Evolutionary conservation across 2,797 vertebrate species (phyloP).

Genomic region (Sebastes steindachneri): DNA sequence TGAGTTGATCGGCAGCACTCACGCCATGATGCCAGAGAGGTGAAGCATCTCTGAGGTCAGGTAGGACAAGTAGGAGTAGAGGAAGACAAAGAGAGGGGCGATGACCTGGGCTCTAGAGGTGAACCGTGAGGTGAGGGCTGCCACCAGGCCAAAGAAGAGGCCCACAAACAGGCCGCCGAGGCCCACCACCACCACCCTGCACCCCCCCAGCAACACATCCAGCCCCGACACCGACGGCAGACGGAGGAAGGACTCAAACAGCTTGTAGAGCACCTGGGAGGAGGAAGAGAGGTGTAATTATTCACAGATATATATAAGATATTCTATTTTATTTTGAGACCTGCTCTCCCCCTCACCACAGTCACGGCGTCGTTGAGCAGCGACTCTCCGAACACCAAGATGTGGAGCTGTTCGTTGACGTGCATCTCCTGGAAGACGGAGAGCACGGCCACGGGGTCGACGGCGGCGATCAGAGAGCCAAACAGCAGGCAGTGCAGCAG

Average conservation of each 20-base stretch:
- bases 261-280: slow-evolving; percentile 86
- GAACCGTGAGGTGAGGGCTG: slow-evolving; percentile 85
- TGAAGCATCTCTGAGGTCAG: slow-evolving; percentile 90
- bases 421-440: slow-evolving; percentile 91
- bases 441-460: slow-evolving; percentile 87
- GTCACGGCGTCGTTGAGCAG: slow-evolving; percentile 88
- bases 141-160: slow-evolving; percentile 83
- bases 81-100: slow-evolving; percentile 88
- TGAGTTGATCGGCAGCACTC: slow-evolving; percentile 63
- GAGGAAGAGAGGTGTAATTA: neutral
- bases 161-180: slow-evolving; percentile 85
- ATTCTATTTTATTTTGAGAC: neutral
- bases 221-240: slow-evolving; percentile 77
- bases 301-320: neutral
- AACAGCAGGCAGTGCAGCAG: slow-evolving; percentile 89
- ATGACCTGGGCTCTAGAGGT: slow-evolving; percentile 87
- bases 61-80: slow-evolving; percentile 89
- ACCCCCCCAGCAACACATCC: slow-evolving; percentile 82
- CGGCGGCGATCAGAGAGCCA: slow-evolving; percentile 85
- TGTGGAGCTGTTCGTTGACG: slow-evolving; percentile 88
- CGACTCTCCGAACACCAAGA: slow-evolving; percentile 89
- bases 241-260: slow-evolving; percentile 86
- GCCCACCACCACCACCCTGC: slow-evolving; percentile 85
- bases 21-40: slow-evolving; percentile 88
- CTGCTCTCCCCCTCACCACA: slow-evolving; percentile 75